Evolutionary conservation across 2,113 vertebrate species (phyloP).

Genomic region (Catharus minimus): DNA sequence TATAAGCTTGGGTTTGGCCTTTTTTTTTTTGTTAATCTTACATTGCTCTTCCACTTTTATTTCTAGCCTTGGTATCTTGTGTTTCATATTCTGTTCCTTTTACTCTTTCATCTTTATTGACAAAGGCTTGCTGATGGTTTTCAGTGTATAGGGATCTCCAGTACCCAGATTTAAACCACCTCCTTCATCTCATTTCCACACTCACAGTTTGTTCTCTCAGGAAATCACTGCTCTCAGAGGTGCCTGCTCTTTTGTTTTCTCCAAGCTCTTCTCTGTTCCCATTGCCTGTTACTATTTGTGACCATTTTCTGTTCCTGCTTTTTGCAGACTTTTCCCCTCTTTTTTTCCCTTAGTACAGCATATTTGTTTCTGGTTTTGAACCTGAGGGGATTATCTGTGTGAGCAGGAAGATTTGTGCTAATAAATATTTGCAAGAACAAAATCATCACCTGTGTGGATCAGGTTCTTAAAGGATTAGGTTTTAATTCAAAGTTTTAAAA

Average conservation of each 20-base stretch:
- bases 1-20: background rate
- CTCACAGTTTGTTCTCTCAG: background rate
- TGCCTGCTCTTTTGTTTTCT: background rate
- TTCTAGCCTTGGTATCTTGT: background rate
- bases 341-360: background rate
- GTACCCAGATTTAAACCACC: background rate
- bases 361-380: background rate
- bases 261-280: background rate
- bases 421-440: constrained; percentile 16
- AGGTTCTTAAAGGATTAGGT: constrained; percentile 20
- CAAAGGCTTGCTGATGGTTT: background rate
- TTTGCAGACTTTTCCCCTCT: background rate
- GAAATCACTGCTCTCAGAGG: background rate
- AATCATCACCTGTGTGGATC: background rate
- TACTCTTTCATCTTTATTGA: background rate
- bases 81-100: background rate
- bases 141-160: background rate
- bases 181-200: background rate
- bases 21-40: too few relatives aligned
- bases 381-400: background rate
- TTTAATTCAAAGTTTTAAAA: background rate
- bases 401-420: constrained; percentile 12
- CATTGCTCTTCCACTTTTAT: background rate
- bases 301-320: background rate
- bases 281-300: background rate